Conservation (phyloP, 2,888 invertebrate genomes). For the Spodoptera littoralis region DNA sequence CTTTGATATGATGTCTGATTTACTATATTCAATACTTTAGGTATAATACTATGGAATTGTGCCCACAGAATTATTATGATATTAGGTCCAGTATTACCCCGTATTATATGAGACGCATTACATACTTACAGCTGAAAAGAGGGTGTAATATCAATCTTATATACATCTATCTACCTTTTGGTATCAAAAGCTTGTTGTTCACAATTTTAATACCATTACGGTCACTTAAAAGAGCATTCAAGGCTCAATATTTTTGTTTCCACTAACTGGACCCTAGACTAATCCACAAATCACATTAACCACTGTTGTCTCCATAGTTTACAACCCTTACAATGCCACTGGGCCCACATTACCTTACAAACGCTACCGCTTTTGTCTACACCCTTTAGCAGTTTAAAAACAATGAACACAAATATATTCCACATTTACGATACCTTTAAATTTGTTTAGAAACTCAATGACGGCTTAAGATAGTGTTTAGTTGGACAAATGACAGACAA, state of each 20-base stretch:
- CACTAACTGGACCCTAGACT: slow-evolving; percentile 4
- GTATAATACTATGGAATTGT: too few relatives aligned
- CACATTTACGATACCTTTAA: slow-evolving; percentile 29
- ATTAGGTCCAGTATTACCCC: too few relatives aligned
- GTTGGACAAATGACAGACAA: slow-evolving; percentile 20
- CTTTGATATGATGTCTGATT: too few relatives aligned
- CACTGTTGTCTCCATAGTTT: slow-evolving; percentile 13
- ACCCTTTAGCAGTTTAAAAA: slow-evolving; percentile 2
- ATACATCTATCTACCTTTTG: too few relatives aligned
- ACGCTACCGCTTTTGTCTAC: slow-evolving; percentile 40
- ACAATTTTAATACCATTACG: background rate
- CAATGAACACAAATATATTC: slow-evolving; percentile 29
- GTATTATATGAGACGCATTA: too few relatives aligned
- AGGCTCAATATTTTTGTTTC: slow-evolving; percentile 12
- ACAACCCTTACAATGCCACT: slow-evolving; percentile 10
- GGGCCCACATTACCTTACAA: slow-evolving; percentile 37
- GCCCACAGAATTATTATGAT: too few relatives aligned
- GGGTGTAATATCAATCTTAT: too few relatives aligned
- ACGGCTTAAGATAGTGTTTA: slow-evolving; percentile 20
- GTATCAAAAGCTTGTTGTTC: too few relatives aligned
- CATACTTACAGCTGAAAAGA: too few relatives aligned
- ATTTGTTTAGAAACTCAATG: slow-evolving; percentile 8
- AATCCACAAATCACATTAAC: slow-evolving; percentile 21
- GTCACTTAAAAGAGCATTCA: slow-evolving; percentile 6
- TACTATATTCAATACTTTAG: too few relatives aligned